Evolutionary conservation across 2,888 invertebrate genomes (phyloP).

Genomic region (Drosophila koepferae): DNA sequence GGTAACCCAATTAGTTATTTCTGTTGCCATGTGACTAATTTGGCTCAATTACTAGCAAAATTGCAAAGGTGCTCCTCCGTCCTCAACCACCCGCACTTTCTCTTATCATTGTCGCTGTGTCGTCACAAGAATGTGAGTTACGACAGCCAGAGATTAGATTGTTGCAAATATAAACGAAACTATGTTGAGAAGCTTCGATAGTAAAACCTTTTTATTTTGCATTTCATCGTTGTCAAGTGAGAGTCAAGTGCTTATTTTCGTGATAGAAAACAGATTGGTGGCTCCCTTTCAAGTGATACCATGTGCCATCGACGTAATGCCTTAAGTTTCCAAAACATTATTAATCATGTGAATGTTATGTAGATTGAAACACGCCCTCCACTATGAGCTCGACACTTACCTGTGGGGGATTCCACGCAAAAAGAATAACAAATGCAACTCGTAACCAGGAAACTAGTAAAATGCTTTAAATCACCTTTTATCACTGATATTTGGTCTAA

Average conservation of each 20-base stretch:
- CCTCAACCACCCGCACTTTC: background rate
- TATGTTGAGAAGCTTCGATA: constrained; percentile 37
- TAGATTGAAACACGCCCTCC: constrained; percentile 13
- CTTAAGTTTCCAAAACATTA: constrained; percentile 21
- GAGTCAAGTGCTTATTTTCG: constrained; percentile 44
- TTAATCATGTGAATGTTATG: constrained; percentile 35
- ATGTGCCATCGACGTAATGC: constrained; percentile 4
- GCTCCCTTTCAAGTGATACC: constrained; percentile 24
- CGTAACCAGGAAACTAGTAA: constrained; percentile 6
- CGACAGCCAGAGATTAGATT: constrained; percentile 65
- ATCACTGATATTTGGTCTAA: constrained; percentile 31
- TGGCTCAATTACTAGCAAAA: constrained; percentile 15
- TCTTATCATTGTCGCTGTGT: constrained; percentile 66
- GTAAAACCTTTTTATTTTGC: background rate
- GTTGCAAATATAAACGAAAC: constrained; percentile 41
- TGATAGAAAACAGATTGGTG: constrained; percentile 15
- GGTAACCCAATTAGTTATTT: background rate
- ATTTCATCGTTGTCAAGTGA: constrained; percentile 57
- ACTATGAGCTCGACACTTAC: constrained; percentile 14
- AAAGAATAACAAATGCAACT: constrained; percentile 4
- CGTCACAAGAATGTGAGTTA: constrained; percentile 61
- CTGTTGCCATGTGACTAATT: constrained; percentile 58
- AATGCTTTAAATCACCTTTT: constrained; percentile 15
- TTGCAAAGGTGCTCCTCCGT: constrained; percentile 20
- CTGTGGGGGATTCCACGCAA: constrained; percentile 6